Percentiles rank a stretch among this genome's conserved stretches.
Evolutionary conservation across 2,888 invertebrate genomes (phyloP).

Genomic region (Bimastos eiseni): DNA sequence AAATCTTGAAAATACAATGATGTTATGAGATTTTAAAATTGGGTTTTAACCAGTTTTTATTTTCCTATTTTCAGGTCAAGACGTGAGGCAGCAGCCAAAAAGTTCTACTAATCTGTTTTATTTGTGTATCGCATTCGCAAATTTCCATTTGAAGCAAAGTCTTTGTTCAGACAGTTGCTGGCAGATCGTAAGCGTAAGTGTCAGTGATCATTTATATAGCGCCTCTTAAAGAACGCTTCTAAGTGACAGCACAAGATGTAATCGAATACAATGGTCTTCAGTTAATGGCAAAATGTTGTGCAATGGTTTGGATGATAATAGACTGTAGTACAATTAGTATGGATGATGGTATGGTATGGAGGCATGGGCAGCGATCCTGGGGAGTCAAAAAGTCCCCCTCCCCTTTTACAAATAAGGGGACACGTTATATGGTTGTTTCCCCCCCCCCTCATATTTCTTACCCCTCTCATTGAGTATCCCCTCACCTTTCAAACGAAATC

Average conservation of each 20-base stretch:
- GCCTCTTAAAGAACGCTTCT: neutral
- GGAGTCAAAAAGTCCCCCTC: too few species aligned
- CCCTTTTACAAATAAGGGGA: too few species aligned
- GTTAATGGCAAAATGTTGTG: neutral
- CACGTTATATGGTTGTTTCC: too few species aligned
- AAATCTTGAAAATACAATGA: neutral
- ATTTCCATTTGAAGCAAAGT: neutral
- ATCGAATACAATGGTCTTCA: neutral
- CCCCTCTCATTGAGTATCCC: too few species aligned
- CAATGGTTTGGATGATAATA: neutral
- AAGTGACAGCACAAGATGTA: neutral
- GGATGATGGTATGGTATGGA: too few species aligned
- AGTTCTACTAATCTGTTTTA: constrained; percentile 43
- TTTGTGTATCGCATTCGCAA: neutral
- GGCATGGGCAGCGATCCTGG: too few species aligned
- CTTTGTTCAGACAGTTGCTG: neutral
- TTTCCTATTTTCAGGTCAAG: constrained; percentile 53
- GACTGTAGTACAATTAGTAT: neutral
- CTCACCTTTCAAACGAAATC: too few species aligned
- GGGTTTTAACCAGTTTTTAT: constrained; percentile 23
- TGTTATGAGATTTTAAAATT: neutral
- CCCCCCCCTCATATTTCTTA: too few species aligned
- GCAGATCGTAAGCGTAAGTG: neutral
- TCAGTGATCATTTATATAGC: neutral
- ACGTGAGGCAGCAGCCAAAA: constrained; percentile 44